Conservation (phyloP, 1,140 invertebrate species). For the Colletes latitarsis region DNA sequence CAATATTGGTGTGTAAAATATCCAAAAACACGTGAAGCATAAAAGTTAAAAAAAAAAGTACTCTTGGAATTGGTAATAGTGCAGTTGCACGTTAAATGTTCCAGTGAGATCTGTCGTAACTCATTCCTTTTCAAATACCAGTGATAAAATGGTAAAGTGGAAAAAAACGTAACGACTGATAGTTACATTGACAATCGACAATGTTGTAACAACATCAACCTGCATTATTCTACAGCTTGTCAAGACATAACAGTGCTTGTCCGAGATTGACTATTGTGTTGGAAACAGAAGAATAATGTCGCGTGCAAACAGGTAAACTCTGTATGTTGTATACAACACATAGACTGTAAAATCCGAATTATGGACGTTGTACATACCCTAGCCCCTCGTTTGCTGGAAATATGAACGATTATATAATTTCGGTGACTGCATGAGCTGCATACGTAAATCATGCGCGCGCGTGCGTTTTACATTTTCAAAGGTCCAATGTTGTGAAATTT, state of each 20-base stretch:
- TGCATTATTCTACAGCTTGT: not conserved
- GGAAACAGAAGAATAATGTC: not conserved
- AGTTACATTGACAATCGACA: conserved; percentile 9
- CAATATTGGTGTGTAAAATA: conserved; percentile 72
- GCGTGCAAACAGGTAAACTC: not conserved
- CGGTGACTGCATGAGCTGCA: not conserved
- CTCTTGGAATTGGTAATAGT: not conserved
- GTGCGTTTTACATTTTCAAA: conserved; percentile 11
- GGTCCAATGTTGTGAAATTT: conserved; percentile 63
- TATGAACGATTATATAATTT: not conserved
- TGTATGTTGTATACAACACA: too few relatives aligned
- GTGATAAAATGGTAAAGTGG: not conserved
- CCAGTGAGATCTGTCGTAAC: conserved; percentile 5
- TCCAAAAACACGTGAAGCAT: not conserved
- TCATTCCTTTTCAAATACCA: conserved; percentile 13
- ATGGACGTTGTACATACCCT: not conserved
- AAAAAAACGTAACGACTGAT: not conserved
- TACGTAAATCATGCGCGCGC: not conserved
- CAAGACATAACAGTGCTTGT: conserved; percentile 14
- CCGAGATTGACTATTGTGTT: not conserved
- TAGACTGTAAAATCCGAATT: conserved; percentile 4
- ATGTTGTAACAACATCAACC: not conserved
- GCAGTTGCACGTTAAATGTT: not conserved
- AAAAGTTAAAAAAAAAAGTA: not conserved
- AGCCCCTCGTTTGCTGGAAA: not conserved